These are phyloP conservation scores for Steinernema scapterisci DNA, from an alignment of 2,888 invertebrate genomes.

Conservation along the genomic window DNA sequence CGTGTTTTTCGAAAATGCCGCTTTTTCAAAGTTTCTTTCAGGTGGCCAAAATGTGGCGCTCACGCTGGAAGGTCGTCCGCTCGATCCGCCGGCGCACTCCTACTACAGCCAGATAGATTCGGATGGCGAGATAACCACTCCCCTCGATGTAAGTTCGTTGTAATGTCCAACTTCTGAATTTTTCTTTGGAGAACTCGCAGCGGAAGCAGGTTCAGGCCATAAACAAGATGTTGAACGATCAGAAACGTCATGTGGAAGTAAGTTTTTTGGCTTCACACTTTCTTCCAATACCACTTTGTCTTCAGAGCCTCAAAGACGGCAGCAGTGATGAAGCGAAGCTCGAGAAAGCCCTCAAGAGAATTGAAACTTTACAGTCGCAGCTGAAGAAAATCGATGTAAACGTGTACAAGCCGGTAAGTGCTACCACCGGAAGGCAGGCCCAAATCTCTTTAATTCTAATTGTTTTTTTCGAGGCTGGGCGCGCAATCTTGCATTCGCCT, in stretches of 20 bases:
- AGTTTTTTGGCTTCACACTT: conserved; percentile 1
- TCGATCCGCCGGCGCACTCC: conserved; percentile 41
- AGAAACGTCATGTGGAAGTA: conserved; percentile 58
- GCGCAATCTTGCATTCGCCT: conserved; percentile 21
- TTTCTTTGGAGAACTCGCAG: not conserved
- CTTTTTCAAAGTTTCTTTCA: conserved; percentile 39
- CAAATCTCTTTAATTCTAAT: conserved; percentile 24
- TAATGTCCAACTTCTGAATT: not conserved
- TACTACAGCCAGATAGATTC: conserved; percentile 28
- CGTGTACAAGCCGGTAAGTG: conserved; percentile 24
- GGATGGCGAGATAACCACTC: not conserved
- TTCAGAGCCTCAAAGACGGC: conserved; percentile 51
- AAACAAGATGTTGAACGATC: conserved; percentile 78
- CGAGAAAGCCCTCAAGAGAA: conserved; percentile 49
- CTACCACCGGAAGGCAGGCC: not conserved
- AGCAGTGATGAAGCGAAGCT: conserved; percentile 53
- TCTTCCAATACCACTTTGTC: not conserved
- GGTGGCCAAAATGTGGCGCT: conserved; percentile 61
- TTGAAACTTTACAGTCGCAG: conserved; percentile 52
- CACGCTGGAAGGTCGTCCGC: conserved; percentile 62
- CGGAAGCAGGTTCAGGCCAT: conserved; percentile 24
- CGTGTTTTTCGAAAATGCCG: not conserved
- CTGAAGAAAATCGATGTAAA: conserved; percentile 38
- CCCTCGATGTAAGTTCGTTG: conserved; percentile 26
- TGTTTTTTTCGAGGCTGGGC: conserved; percentile 10